A percentile compares a stretch with the other conserved stretches of the same genome.
phyloP scores from a whole-genome alignment of 2,888 invertebrate genomes.

The Mesoligia furuncula region DNA sequence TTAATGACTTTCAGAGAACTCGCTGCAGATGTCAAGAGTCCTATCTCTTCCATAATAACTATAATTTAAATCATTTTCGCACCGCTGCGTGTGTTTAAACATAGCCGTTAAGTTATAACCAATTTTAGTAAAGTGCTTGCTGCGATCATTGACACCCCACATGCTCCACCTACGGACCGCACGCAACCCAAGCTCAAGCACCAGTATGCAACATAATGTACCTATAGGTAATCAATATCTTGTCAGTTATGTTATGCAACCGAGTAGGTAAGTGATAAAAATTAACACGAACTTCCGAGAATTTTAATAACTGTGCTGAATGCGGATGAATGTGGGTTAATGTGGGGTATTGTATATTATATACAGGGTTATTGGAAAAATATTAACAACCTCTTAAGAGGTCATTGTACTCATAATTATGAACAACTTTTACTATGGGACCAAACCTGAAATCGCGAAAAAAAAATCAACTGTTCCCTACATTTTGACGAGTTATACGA shows the following conservation, averaged over 20 bases:
- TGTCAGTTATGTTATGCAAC: slow-evolving; percentile 18
- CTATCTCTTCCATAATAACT: slow-evolving; percentile 9
- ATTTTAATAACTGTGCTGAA: neutral
- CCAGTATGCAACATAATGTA: neutral
- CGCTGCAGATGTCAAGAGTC: neutral
- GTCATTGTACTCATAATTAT: too few species aligned
- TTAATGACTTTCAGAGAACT: neutral
- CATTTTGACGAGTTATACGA: too few species aligned
- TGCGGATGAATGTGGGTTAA: neutral
- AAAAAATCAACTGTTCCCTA: too few species aligned
- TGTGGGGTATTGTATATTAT: neutral
- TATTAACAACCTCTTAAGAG: too few species aligned
- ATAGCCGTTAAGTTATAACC: slow-evolving; percentile 58
- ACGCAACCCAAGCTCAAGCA: slow-evolving; percentile 42
- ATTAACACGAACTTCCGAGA: slow-evolving; percentile 24
- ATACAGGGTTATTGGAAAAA: too few species aligned
- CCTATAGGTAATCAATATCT: neutral
- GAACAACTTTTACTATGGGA: too few species aligned
- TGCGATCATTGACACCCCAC: slow-evolving; percentile 49
- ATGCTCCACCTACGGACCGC: slow-evolving; percentile 31
- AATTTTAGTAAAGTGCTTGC: slow-evolving; percentile 56
- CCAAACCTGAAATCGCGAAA: too few species aligned
- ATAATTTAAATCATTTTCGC: slow-evolving; percentile 46
- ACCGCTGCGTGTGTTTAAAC: slow-evolving; percentile 59
- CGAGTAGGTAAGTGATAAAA: slow-evolving; percentile 12